phyloP scores from a whole-genome alignment of 2,113 vertebrate species.

The Arvicanthis niloticus region DNA sequence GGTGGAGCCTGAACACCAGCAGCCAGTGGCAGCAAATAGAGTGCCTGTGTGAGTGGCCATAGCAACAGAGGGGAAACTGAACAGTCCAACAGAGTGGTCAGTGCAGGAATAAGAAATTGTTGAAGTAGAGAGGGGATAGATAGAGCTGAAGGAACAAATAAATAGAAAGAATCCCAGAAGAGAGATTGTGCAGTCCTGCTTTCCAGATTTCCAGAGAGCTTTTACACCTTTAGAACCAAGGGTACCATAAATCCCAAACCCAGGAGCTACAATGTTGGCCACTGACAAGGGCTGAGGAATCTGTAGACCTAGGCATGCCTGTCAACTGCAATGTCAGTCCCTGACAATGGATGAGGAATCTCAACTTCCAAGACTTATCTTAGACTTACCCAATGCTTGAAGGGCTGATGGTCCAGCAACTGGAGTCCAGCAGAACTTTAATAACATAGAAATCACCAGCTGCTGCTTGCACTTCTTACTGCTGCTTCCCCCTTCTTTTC shows the following conservation, averaged over 20 bases:
- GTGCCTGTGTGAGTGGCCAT: not conserved
- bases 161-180: not conserved
- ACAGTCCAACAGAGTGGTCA: not conserved
- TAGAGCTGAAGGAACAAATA: not conserved
- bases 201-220: not conserved
- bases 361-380: not conserved
- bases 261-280: not conserved
- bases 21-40: not conserved
- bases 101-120: not conserved
- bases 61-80: not conserved
- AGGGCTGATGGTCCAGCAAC: not conserved
- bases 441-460: not conserved
- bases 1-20: not conserved
- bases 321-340: not conserved
- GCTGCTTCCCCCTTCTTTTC: fast-evolving
- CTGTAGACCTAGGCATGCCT: not conserved
- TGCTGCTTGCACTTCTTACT: not conserved
- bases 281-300: not conserved
- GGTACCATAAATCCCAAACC: not conserved
- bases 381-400: not conserved
- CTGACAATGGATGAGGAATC: too few relatives aligned
- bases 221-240: not conserved
- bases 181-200: not conserved
- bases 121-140: not conserved
- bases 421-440: not conserved